A percentile compares a stretch with the other conserved stretches of the same genome.
Evolutionary conservation across 2,888 invertebrate genomes (phyloP).

Genomic region (Epinotia nisella): DNA sequence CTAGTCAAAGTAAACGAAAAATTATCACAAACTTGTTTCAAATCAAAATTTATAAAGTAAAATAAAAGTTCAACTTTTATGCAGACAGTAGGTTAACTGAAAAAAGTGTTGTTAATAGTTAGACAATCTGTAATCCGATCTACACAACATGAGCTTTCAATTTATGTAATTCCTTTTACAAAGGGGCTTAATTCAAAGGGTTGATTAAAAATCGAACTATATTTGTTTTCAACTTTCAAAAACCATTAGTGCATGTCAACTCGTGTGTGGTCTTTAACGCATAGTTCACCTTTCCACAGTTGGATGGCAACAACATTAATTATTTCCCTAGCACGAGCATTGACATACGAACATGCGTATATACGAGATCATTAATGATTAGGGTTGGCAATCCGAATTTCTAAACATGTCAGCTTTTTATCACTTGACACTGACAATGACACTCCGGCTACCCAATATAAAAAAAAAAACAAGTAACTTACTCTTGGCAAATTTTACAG

Average conservation of each 20-base stretch:
- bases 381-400: constrained; percentile 29
- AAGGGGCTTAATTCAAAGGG: neutral
- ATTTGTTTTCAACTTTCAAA: constrained; percentile 7
- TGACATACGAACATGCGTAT: constrained; percentile 41
- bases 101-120: no score
- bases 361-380: constrained; percentile 40
- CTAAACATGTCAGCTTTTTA: neutral
- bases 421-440: no score
- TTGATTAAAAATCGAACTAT: neutral
- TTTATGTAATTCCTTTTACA: no score
- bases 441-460: no score
- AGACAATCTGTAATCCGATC: no score
- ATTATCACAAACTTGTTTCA: no score
- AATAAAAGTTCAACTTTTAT: no score
- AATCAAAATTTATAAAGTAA: no score
- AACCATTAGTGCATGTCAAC: constrained; percentile 23
- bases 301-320: constrained; percentile 38
- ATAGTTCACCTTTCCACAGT: constrained; percentile 39
- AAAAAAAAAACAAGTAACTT: no score
- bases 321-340: constrained; percentile 39
- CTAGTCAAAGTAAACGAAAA: no score
- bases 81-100: no score
- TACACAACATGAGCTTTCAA: neutral
- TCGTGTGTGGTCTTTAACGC: constrained; percentile 35
- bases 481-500: no score